Conservation (phyloP, 2,113 vertebrate species). For the Actenoides lindsayi region DNA sequence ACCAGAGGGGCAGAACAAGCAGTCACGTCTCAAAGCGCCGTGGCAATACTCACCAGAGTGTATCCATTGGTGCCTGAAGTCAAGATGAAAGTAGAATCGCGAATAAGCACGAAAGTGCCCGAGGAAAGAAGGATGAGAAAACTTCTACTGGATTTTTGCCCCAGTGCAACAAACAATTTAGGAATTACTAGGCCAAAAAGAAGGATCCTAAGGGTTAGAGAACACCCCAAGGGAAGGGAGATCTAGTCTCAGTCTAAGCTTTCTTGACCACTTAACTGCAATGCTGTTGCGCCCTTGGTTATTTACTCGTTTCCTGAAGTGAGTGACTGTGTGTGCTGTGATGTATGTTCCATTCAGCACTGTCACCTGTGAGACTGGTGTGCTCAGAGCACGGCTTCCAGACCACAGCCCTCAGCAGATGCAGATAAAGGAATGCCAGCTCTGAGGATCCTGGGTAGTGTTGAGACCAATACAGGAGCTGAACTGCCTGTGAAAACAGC, state of each 20-base stretch:
- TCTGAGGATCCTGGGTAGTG: background rate
- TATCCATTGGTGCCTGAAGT: background rate
- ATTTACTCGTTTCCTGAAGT: background rate
- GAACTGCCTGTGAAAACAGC: background rate
- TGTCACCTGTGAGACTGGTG: background rate
- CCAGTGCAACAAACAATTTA: background rate
- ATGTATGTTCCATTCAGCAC: background rate
- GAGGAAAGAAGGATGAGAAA: background rate
- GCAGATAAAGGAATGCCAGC: background rate
- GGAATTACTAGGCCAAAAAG: background rate
- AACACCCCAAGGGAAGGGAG: background rate
- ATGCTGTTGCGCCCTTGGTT: background rate
- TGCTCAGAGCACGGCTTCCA: background rate
- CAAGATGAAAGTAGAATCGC: accelerated
- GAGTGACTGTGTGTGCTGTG: background rate
- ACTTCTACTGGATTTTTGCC: background rate
- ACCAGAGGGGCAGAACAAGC: background rate
- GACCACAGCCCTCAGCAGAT: background rate
- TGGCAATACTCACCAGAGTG: background rate
- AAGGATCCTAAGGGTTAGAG: background rate
- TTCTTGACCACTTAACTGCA: background rate
- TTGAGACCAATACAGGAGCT: background rate
- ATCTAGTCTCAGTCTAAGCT: background rate
- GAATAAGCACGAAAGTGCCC: background rate
- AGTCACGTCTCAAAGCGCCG: background rate